A percentile compares a stretch with the other conserved stretches of the same genome.
Conservation (phyloP, 2,888 invertebrate species). For the Dioctria rufipes region DNA sequence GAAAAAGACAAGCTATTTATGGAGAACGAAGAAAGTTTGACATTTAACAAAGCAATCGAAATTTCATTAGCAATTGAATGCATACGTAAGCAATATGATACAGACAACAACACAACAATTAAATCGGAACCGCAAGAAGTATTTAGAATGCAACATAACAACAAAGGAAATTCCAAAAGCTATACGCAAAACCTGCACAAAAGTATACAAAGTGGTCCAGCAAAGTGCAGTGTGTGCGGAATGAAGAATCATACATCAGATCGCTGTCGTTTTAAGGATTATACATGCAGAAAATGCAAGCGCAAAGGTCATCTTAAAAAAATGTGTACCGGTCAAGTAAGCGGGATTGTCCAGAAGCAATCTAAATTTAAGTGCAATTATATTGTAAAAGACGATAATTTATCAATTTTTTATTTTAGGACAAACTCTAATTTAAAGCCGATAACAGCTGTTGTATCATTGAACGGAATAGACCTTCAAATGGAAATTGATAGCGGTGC, state of each 20-base stretch:
- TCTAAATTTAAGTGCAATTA: conserved; percentile 1
- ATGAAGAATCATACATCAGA: conserved; percentile 51
- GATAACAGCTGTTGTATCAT: background rate
- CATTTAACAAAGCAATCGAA: conserved; percentile 54
- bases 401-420: conserved; percentile 13
- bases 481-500: conserved; percentile 59
- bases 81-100: conserved; percentile 55
- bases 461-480: conserved; percentile 54
- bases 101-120: background rate
- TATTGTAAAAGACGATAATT: conserved; percentile 3
- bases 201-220: conserved; percentile 10
- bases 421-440: background rate
- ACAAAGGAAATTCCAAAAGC: background rate
- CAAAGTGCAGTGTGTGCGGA: conserved; percentile 53
- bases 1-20: conserved; percentile 56
- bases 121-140: conserved; percentile 37
- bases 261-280: conserved; percentile 54
- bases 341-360: background rate
- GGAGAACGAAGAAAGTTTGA: conserved; percentile 51
- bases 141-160: background rate
- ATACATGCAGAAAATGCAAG: conserved; percentile 56
- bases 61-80: conserved; percentile 56
- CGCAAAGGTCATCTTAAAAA: conserved; percentile 58
- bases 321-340: conserved; percentile 44
- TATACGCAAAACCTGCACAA: background rate